Evolutionary conservation across 2,797 vertebrate genomes (phyloP).

Genomic region (Pelochelys cantorii): DNA sequence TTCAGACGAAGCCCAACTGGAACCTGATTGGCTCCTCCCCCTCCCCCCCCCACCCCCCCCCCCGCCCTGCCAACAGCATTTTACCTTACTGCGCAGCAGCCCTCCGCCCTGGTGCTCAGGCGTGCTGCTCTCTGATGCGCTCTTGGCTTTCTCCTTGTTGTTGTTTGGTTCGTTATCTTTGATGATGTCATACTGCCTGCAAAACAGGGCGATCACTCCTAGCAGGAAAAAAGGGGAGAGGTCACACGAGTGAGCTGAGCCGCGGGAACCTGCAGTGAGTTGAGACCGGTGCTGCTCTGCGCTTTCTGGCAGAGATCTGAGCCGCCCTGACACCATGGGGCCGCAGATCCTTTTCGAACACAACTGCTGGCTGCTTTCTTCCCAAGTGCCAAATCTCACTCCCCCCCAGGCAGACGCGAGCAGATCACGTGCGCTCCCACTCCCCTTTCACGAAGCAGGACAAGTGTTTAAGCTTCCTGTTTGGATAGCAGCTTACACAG

Average conservation of each 20-base stretch:
- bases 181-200: slow-evolving; percentile 97
- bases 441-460: background rate
- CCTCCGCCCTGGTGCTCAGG: slow-evolving; percentile 94
- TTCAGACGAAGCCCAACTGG: slow-evolving; percentile 19
- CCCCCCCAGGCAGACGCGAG: background rate
- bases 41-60: background rate
- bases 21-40: fast-evolving
- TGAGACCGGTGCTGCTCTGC: background rate
- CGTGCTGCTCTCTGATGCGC: slow-evolving; percentile 94
- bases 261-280: background rate
- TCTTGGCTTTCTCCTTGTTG: slow-evolving; percentile 98
- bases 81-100: slow-evolving; percentile 95
- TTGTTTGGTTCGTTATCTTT: slow-evolving; percentile 98
- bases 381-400: background rate
- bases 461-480: background rate
- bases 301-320: background rate
- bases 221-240: background rate
- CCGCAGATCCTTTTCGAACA: background rate
- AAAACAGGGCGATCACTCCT: slow-evolving; percentile 98
- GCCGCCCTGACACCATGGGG: background rate
- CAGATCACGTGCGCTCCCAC: background rate
- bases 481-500: fast-evolving
- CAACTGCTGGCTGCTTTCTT: slow-evolving; percentile 6
- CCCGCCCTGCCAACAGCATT: background rate
- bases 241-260: background rate